These are phyloP conservation scores for Tinamus major DNA, from an alignment of 2,797 vertebrate species.

Conservation along the genomic window DNA sequence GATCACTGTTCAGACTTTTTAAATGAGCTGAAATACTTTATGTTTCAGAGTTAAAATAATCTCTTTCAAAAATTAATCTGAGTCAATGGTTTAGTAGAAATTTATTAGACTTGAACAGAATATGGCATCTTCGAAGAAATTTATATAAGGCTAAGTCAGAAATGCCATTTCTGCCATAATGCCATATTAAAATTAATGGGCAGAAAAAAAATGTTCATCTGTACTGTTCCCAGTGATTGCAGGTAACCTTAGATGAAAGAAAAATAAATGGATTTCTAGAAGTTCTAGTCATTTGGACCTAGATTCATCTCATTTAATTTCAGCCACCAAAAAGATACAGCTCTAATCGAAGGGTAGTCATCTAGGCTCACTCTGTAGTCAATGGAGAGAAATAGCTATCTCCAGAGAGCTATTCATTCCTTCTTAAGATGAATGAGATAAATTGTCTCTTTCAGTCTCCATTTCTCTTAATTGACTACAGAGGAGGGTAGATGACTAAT, in stretches of 20 bases:
- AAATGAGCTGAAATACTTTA: conserved; percentile 36
- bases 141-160: conserved; percentile 30
- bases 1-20: conserved; percentile 42
- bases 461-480: conserved; percentile 8
- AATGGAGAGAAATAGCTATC: not conserved
- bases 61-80: conserved; percentile 56
- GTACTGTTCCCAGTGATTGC: not conserved
- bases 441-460: not conserved
- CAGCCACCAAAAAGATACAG: not conserved
- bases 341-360: conserved; percentile 8
- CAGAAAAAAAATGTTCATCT: conserved; percentile 27
- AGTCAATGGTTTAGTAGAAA: conserved; percentile 51
- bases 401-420: conserved; percentile 11
- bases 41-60: not conserved
- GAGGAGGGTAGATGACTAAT: not conserved
- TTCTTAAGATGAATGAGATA: not conserved
- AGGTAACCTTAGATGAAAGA: conserved; percentile 22
- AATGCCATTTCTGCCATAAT: conserved; percentile 6
- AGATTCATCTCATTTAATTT: conserved; percentile 41
- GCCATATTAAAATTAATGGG: conserved; percentile 71
- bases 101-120: conserved; percentile 46
- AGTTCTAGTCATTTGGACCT: conserved; percentile 4
- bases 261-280: conserved; percentile 44
- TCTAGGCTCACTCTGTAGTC: not conserved
- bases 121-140: conserved; percentile 38